These are phyloP conservation scores for Apoda limacodes DNA, from an alignment of 2,888 invertebrate species.

Conservation along the genomic window DNA sequence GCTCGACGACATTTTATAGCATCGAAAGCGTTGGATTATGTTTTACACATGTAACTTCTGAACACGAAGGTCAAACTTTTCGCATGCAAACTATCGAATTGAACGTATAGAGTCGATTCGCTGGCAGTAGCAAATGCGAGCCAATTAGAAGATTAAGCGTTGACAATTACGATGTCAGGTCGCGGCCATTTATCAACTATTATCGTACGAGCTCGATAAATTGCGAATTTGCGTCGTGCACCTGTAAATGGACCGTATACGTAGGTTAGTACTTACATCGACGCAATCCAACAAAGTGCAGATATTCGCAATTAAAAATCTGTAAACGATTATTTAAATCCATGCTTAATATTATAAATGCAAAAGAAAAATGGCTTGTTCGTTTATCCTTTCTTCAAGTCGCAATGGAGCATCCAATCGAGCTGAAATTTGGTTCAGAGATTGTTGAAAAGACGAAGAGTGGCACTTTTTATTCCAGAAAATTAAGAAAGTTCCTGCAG, in stretches of 20 bases:
- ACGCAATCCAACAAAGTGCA: too few relatives aligned
- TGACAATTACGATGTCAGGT: slow-evolving; percentile 66
- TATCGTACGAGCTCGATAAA: slow-evolving; percentile 67
- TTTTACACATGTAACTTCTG: slow-evolving; percentile 31
- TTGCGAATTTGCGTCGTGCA: slow-evolving; percentile 42
- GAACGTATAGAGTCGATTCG: slow-evolving; percentile 40
- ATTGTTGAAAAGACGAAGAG: too few relatives aligned
- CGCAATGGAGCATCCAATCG: too few relatives aligned
- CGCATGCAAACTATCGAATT: slow-evolving; percentile 38
- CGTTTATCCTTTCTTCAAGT: too few relatives aligned
- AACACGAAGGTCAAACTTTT: slow-evolving; percentile 33
- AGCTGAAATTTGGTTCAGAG: too few relatives aligned
- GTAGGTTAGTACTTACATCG: too few relatives aligned
- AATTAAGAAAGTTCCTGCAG: too few relatives aligned
- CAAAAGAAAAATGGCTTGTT: too few relatives aligned
- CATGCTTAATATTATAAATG: slow-evolving; percentile 37
- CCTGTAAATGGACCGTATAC: slow-evolving; percentile 55
- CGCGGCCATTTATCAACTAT: slow-evolving; percentile 70
- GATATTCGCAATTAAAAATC: too few relatives aligned
- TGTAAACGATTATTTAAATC: slow-evolving; percentile 25
- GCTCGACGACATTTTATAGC: slow-evolving; percentile 35
- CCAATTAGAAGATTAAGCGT: slow-evolving; percentile 71
- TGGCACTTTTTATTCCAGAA: too few relatives aligned
- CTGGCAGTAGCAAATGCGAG: slow-evolving; percentile 68
- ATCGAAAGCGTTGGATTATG: slow-evolving; percentile 24